Conservation (phyloP, 2,797 vertebrate species). For the Nasua narica region DNA sequence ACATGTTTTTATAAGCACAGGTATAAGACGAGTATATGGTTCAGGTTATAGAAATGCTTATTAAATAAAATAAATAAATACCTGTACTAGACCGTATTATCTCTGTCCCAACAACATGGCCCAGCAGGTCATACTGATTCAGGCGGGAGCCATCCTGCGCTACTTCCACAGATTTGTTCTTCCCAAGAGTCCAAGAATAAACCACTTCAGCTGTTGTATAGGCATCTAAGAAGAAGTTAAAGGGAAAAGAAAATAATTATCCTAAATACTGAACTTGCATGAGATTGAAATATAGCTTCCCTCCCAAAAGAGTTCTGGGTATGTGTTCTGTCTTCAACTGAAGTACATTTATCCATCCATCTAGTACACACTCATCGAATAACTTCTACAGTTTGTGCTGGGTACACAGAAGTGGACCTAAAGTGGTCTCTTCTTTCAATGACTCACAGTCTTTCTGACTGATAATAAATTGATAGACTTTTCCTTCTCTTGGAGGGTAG, state of each 20-base stretch:
- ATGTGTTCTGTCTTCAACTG: neutral
- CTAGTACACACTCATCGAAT: neutral
- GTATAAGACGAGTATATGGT: neutral
- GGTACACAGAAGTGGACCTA: neutral
- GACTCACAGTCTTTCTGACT: neutral
- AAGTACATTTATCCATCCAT: neutral
- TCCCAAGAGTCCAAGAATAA: conserved; percentile 96
- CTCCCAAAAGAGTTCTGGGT: neutral
- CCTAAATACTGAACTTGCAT: neutral
- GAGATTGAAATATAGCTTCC: conserved; percentile 11
- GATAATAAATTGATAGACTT: neutral
- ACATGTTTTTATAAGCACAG: neutral
- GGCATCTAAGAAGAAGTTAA: conserved; percentile 87
- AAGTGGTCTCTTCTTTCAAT: neutral
- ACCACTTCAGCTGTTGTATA: conserved; percentile 98
- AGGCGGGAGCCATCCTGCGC: conserved; percentile 96
- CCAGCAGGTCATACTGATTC: conserved; percentile 97
- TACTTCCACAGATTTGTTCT: conserved; percentile 94
- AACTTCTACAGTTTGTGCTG: neutral
- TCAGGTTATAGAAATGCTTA: neutral
- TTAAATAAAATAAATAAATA: conserved; percentile 77
- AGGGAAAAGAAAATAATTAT: conserved; percentile 30
- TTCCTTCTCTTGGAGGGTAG: neutral
- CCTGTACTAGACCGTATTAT: conserved; percentile 99
- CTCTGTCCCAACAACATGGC: conserved; percentile 95